Base-by-base conservation (phyloP, 92 coral and sea anemone species). In the Diadumene lineata region DNA sequence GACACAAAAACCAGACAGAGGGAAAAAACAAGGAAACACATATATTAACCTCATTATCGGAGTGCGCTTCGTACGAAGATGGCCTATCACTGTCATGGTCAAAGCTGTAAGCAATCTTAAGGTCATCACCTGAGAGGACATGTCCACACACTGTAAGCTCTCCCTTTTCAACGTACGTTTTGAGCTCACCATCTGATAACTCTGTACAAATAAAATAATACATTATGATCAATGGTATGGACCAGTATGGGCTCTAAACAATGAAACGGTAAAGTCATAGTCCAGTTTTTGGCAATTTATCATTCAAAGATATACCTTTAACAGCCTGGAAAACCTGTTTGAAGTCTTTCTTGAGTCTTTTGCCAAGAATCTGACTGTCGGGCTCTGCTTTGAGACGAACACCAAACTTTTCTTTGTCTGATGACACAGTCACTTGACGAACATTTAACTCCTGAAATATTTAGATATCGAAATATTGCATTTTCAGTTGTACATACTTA, bases 371-470 rank as follows among this genome's bases (percentile, higher is more conserved):
- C 67, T 94, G 98, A 32, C 89, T 94, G 72, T 94, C 94, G 30
- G 98, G 92, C 51, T 94, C 98, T 27, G 97, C 97, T 15, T 86
- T 87, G 46, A 92, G 87, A 62, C 81, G 91, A 23, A 92, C 84
- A 2, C 98, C 98, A 67, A 91, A 94, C 84, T 89, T 94, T 83
- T 94, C 89, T 77, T 86, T 91, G 72, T 94, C 98, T 18, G 98
- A 94, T 6, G 98, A 91, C 16, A 88, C 98, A 1, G 98, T 94
- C 29, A 94, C 81, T 77, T 88, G 88, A 65, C 91, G 89, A 51
- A 94, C 97, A 66, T 94, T 94, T 81, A 94, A 76, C 57, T 94
- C 98, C 98, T 94, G 28, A 6, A 43, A 43, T 31, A 28, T 31
- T 4, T 38, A 73, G 50, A n/a, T 44, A n/a, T n/a, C n/a, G n/a